Base-by-base conservation (phyloP, 2,113 vertebrate genomes). In the Salvelinus alpinus region DNA sequence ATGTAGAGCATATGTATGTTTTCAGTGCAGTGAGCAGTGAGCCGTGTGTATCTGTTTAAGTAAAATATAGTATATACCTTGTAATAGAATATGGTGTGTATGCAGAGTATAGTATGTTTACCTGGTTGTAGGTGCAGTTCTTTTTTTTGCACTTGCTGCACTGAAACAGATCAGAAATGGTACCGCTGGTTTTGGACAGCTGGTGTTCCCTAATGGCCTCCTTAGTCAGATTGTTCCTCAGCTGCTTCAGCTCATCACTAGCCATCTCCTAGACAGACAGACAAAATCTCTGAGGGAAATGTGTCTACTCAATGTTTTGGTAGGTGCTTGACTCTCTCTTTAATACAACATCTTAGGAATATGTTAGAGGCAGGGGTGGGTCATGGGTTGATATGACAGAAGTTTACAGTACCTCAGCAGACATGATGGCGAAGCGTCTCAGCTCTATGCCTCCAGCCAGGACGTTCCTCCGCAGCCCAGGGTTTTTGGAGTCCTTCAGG, bases 151-250 rank as follows among this genome's bases (percentile, higher is more conserved):
- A 99, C 74, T 97, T 99, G 85, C 93, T 87, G 3, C 98, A 99
- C 89, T 98, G 96, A 90, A 99, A 94, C 86, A 99, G 93, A 92
- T 97, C 96, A 0, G 97, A 98, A 80, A 92, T 83, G 3, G 98
- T 99, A 65, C 98, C 98, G 0, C 96, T 91, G 0, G 97, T 99
- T 93, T 99, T 99, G 86, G 98, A 97, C 98, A 99, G 98, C 91
- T 99, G 98, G 88, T 99, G 98, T 83, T 99, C 98, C 8, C 98
- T 93, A 71, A 99, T 99, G 84, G 98, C 98, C 86, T 98, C 98
- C 85, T 96, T 96, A 44, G 98, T 99, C 94, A 99, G 94, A 84
- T 94, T 94, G 0, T 94, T 96, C 84, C 98, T 93, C 89, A 99
- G 84, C 82, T 97, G 89, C 91, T 95, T 96, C 86, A 99, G 93